Conservation (phyloP, 2,888 invertebrate genomes). For the Cheilosia urbana region DNA sequence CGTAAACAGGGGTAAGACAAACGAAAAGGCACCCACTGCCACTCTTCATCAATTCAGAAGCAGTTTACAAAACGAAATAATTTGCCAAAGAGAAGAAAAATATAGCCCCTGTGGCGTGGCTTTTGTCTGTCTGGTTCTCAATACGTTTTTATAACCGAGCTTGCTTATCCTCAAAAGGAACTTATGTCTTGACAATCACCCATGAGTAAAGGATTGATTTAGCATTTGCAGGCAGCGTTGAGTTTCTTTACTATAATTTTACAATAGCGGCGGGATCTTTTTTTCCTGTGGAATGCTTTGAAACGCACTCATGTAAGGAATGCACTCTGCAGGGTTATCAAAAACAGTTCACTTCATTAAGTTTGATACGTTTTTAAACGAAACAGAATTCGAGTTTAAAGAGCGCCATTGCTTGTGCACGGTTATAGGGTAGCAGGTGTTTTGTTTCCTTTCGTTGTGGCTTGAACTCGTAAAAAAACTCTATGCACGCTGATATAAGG, state of each 20-base stretch:
- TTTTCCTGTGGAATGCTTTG: background rate
- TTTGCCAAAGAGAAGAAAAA: conserved; percentile 16
- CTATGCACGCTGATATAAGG: no score
- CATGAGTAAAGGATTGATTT: conserved; percentile 37
- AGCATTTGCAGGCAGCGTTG: conserved; percentile 15
- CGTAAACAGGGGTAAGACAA: background rate
- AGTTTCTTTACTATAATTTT: background rate
- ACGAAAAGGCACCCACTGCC: conserved; percentile 6
- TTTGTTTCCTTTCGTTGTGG: background rate
- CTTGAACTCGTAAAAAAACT: background rate
- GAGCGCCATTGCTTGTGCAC: background rate
- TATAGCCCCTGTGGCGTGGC: conserved; percentile 17
- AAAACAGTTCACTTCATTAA: conserved; percentile 17
- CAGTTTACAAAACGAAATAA: background rate
- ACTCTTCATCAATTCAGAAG: conserved; percentile 22
- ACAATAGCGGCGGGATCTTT: background rate
- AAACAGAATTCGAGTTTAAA: background rate
- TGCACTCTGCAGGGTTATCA: background rate
- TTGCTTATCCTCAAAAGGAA: conserved; percentile 12
- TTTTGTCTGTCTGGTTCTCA: conserved; percentile 23
- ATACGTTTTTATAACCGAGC: conserved; percentile 17
- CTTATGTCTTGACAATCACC: conserved; percentile 35
- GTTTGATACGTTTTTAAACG: conserved; percentile 1
- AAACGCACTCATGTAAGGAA: conserved; percentile 13
- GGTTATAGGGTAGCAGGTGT: background rate